A percentile compares a stretch with the other conserved stretches of the same genome.
phyloP scores from a whole-genome alignment of 2,888 invertebrate species.

The Quadroppia sp. region DNA sequence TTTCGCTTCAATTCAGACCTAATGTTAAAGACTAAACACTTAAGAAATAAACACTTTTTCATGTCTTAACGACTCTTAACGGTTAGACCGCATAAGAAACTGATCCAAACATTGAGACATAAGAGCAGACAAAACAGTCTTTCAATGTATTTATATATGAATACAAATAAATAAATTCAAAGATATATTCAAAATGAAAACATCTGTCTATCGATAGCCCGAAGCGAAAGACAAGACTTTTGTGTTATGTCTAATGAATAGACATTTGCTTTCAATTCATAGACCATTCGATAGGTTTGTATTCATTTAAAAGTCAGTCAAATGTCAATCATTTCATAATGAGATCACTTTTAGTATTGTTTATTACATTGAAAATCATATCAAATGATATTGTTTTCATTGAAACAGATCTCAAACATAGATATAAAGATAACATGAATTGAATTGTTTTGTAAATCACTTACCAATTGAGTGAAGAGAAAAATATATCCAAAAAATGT shows the following conservation, averaged over 20 bases:
- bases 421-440: too few species aligned
- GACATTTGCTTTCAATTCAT: neutral
- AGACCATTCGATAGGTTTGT: too few species aligned
- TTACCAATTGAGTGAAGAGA: too few species aligned
- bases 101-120: neutral
- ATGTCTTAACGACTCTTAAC: neutral
- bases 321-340: neutral
- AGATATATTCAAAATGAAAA: neutral
- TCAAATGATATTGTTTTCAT: too few species aligned
- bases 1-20: neutral
- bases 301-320: too few species aligned
- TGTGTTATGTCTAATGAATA: neutral
- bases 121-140: neutral
- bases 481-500: too few species aligned
- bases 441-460: too few species aligned
- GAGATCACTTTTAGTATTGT: neutral
- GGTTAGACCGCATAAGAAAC: neutral
- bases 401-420: too few species aligned
- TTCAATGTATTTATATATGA: neutral
- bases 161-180: neutral
- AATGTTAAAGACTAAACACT: neutral
- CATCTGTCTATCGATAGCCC: neutral
- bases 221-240: neutral
- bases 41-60: neutral
- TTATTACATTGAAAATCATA: too few species aligned